phyloP scores from a whole-genome alignment of 2,797 vertebrate genomes.

The Antrozous pallidus region DNA sequence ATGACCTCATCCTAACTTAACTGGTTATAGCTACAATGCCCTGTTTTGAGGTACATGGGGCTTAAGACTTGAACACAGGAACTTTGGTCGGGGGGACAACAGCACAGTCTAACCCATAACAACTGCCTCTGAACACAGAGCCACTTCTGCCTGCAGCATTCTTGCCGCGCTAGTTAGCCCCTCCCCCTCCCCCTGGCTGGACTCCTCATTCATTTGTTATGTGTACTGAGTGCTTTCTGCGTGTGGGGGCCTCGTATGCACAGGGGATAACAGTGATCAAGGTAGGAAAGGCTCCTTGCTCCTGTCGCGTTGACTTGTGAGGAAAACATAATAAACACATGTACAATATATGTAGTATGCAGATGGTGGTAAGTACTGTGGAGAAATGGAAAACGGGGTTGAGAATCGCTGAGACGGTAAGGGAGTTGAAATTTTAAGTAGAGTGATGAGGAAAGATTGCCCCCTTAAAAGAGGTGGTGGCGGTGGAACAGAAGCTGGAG shows the following conservation, averaged over 20 bases:
- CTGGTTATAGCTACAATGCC: neutral
- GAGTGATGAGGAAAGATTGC: neutral
- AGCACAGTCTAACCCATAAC: neutral
- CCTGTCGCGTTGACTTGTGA: neutral
- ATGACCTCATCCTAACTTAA: neutral
- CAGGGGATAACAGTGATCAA: neutral
- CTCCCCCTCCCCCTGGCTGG: neutral
- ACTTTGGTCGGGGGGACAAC: neutral
- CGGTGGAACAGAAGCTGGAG: neutral
- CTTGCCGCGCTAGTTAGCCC: neutral
- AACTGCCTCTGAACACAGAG: neutral
- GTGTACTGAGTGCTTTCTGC: neutral
- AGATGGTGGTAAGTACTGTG: neutral
- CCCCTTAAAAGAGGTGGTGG: neutral
- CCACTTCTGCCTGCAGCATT: neutral
- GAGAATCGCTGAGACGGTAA: neutral
- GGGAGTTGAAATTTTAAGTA: neutral
- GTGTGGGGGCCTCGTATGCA: neutral
- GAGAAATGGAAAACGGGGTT: neutral
- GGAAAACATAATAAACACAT: neutral
- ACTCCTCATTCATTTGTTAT: neutral
- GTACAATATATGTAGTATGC: neutral
- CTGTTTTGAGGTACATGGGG: neutral
- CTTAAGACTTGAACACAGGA: neutral
- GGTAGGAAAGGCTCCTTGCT: neutral